Conservation (phyloP, 2,113 vertebrate genomes). For the Dasyurus viverrinus region DNA sequence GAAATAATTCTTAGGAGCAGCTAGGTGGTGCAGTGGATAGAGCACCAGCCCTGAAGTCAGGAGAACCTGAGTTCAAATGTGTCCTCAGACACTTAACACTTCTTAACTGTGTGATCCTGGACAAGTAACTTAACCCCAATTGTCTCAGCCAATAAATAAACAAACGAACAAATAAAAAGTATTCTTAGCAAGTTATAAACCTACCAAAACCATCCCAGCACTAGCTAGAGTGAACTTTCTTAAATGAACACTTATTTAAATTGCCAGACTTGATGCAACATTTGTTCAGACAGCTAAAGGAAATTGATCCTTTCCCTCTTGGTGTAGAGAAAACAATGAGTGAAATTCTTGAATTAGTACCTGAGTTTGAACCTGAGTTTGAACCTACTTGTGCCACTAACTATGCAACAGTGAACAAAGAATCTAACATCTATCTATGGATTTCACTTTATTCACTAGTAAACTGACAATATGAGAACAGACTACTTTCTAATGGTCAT, state of each 20-base stretch:
- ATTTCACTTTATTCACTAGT: not conserved
- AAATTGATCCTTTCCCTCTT: not conserved
- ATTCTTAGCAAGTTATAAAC: not conserved
- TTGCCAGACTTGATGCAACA: not conserved
- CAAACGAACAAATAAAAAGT: not conserved
- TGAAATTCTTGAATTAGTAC: not conserved
- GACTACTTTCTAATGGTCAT: not conserved
- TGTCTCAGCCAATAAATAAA: no score
- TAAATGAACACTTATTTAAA: not conserved
- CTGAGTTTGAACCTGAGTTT: not conserved
- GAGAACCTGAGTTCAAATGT: no score
- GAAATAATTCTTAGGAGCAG: not conserved
- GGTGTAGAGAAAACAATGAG: not conserved
- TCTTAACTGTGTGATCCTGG: no score
- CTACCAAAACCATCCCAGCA: not conserved
- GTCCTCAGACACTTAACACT: no score
- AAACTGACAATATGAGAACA: not conserved
- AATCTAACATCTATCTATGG: not conserved
- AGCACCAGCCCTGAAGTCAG: no score
- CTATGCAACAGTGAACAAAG: not conserved
- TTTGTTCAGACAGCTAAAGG: not conserved
- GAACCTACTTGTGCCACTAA: not conserved
- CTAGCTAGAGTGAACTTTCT: not conserved
- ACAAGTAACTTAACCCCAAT: no score
- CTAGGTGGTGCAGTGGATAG: no score